phyloP scores from a whole-genome alignment of 2,797 vertebrate species.

The Vireo griseus region DNA sequence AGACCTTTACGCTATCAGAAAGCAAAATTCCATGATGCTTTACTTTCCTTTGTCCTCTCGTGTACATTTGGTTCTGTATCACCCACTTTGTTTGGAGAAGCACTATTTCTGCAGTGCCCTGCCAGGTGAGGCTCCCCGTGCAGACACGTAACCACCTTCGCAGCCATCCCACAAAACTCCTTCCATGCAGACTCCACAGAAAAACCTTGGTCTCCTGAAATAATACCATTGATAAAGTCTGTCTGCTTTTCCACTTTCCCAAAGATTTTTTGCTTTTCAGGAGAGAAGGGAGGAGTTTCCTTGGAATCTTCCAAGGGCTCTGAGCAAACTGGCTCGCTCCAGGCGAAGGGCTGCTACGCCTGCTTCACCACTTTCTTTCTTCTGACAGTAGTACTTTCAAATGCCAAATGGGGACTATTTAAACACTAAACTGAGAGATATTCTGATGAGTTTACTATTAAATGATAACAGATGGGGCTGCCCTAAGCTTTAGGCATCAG shows the following conservation, averaged over 20 bases:
- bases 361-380: neutral
- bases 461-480: slow-evolving; percentile 68
- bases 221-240: neutral
- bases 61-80: fast-evolving
- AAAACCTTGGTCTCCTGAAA: neutral
- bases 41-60: neutral
- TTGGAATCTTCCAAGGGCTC: neutral
- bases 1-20: neutral
- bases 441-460: slow-evolving; percentile 64
- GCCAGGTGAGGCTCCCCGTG: neutral
- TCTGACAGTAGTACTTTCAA: slow-evolving; percentile 53
- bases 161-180: neutral
- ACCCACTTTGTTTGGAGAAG: neutral
- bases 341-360: neutral
- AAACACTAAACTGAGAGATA: slow-evolving; percentile 61
- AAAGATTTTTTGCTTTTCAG: slow-evolving; percentile 36
- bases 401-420: slow-evolving; percentile 49
- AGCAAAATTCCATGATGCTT: neutral
- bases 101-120: fast-evolving
- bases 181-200: neutral
- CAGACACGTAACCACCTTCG: neutral
- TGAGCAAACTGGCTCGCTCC: neutral
- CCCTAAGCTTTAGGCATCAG: slow-evolving; percentile 59
- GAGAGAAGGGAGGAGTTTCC: slow-evolving; percentile 37
- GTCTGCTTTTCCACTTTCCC: slow-evolving; percentile 6